phyloP scores from a whole-genome alignment of 2,113 vertebrate genomes.

The Lamprotornis superbus region DNA sequence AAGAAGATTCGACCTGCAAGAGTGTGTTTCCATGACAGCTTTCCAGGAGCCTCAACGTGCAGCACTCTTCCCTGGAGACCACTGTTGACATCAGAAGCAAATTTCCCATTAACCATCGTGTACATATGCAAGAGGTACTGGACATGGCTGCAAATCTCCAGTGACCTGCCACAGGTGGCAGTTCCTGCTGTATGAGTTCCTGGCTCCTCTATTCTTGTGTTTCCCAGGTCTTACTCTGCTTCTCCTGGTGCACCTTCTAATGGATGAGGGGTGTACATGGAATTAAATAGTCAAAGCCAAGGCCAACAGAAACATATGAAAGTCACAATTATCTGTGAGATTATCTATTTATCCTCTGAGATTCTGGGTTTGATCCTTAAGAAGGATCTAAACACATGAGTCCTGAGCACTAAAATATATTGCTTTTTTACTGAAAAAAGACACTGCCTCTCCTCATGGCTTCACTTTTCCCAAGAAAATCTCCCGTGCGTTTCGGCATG shows the following conservation, averaged over 20 bases:
- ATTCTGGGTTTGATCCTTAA: neutral
- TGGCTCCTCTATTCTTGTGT: neutral
- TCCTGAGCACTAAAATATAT: neutral
- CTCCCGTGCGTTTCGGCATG: accelerated
- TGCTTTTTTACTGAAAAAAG: neutral
- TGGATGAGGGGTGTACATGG: neutral
- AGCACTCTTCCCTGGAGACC: neutral
- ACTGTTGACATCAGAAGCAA: neutral
- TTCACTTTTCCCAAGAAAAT: neutral
- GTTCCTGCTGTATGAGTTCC: neutral
- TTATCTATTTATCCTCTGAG: neutral
- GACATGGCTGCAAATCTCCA: neutral
- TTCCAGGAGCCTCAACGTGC: neutral
- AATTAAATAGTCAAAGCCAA: neutral
- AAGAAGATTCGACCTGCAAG: accelerated
- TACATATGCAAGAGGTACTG: neutral
- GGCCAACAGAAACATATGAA: neutral
- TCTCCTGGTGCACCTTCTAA: neutral
- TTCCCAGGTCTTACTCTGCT: neutral
- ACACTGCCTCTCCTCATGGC: accelerated
- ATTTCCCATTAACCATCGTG: accelerated
- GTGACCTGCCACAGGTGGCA: neutral
- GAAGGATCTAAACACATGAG: neutral
- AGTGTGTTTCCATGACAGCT: neutral
- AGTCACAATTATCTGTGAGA: neutral